Evolutionary conservation across 2,888 invertebrate species (phyloP), one percentile per base, ranked within the genome.

Genomic region (Clunio marinus): DNA sequence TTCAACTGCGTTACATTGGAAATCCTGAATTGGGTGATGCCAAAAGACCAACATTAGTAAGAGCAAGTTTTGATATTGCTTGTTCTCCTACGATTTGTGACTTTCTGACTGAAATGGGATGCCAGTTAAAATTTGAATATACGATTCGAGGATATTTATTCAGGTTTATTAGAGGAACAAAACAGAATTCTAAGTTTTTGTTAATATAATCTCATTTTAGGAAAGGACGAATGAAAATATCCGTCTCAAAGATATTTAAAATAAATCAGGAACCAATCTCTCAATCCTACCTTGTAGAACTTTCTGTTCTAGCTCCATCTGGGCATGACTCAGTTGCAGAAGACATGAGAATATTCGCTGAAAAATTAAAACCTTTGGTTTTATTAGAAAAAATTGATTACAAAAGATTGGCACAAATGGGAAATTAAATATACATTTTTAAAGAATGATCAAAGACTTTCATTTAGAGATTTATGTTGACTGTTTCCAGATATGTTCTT

Each of bases 161-260:
- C 27, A 2, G 4, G 32, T 32, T 4, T 10, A 7, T 7, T 10
- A 4, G 32, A 32, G 5, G 32, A 32, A 32, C 32, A 7, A 10
- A 4, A 4, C 13, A 68, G 27, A 68, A 51, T 28, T 69, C 28
- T 24, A 7, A 22, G 1, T 60, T 15, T 37, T 35, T 37, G 3
- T 22, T 55, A 24, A 13, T 75, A 63, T 77, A 82, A 15, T 95
- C 91, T 75, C 92, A 96, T 88, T 96, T 96, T 75, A 85, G 95
- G 69, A 97, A 97, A 79, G 97, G 96, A 0, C 84, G 96, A 70
- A 95, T 97, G 93, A 97, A 97, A 79, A 91, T 96, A 20, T 95
- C 94, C 1, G 96, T 97, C 0, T 92, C 95, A 0, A 96, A 96
- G 79, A 89, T 96, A 69, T 93, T 91, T 74, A 94, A 93, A 83